phyloP scores from a whole-genome alignment of 2,113 vertebrate genomes.

The Tor tambroides region DNA sequence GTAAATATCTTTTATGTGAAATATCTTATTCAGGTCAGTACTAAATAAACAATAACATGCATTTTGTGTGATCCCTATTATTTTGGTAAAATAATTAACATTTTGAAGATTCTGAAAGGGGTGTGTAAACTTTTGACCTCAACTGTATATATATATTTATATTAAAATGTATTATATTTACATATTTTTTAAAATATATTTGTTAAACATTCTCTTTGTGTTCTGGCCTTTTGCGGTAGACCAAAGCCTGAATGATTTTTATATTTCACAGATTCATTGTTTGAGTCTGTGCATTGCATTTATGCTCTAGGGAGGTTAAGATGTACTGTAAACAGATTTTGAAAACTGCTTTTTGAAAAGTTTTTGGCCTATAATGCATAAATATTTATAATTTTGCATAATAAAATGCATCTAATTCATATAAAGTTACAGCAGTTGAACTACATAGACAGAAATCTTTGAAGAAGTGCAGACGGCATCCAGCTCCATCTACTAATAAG shows the following conservation, averaged over 20 bases:
- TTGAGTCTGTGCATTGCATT: background rate
- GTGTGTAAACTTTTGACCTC: too few relatives aligned
- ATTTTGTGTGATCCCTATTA: too few relatives aligned
- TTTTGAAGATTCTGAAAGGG: too few relatives aligned
- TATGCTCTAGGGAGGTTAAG: background rate
- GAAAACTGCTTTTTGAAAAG: background rate
- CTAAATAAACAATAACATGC: too few relatives aligned
- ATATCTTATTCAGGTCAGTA: too few relatives aligned
- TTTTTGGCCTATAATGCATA: background rate
- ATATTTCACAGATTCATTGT: background rate
- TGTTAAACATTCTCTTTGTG: background rate
- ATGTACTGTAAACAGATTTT: background rate
- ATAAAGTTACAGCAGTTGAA: background rate
- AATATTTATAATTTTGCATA: background rate
- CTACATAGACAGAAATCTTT: background rate
- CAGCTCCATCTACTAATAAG: constrained; percentile 5
- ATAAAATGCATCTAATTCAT: background rate
- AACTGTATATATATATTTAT: too few relatives aligned
- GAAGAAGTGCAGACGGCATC: background rate
- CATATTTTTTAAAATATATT: too few relatives aligned
- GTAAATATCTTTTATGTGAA: too few relatives aligned
- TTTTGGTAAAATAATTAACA: too few relatives aligned
- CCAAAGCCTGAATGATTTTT: background rate
- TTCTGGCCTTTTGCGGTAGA: background rate
- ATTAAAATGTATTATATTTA: too few relatives aligned